These are phyloP conservation scores for Neodon shergylaensis DNA, from an alignment of 2,113 vertebrate genomes.

Conservation along the genomic window DNA sequence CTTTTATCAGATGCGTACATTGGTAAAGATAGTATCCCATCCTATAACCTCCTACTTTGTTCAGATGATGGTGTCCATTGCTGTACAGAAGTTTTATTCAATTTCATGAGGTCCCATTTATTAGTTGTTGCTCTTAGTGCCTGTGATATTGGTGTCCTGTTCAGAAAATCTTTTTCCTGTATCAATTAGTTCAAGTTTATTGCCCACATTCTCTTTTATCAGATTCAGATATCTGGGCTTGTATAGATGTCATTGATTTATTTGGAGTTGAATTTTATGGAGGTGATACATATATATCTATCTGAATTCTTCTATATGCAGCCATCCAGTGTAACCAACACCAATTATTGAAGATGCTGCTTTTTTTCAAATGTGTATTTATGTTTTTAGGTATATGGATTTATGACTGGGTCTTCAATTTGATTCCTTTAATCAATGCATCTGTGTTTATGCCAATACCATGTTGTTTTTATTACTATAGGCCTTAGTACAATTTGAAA, in stretches of 20 bases:
- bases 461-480: neutral
- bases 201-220: neutral
- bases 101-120: neutral
- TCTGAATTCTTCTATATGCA: neutral
- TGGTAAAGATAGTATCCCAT: neutral
- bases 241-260: neutral
- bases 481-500: neutral
- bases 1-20: neutral
- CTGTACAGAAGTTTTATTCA: neutral
- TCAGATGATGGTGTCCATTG: neutral
- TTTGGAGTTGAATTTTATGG: neutral
- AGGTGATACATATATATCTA: neutral
- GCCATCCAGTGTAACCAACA: neutral
- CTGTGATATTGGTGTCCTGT: neutral
- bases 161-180: neutral
- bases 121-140: neutral
- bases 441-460: neutral
- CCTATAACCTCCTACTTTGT: neutral
- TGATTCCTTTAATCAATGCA: neutral
- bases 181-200: neutral
- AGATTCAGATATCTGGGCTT: neutral
- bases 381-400: neutral
- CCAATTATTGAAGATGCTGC: neutral
- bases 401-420: neutral
- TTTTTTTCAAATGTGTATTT: neutral